Base-by-base conservation (phyloP, 2,797 vertebrate species). In the Knipowitschia caucasica region DNA sequence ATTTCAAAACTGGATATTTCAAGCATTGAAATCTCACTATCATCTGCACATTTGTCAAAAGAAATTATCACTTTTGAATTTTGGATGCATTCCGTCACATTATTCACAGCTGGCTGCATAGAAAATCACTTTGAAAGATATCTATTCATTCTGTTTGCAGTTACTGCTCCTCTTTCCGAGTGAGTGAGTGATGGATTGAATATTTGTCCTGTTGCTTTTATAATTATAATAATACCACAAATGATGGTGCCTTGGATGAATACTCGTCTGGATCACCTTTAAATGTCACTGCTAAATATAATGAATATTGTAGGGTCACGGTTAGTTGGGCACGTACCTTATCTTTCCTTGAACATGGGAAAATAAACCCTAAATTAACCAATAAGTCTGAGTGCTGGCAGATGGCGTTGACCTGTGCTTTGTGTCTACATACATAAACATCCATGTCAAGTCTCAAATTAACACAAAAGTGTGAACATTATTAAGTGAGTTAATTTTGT, bases 41-140 rank as follows among this genome's bases (percentile, higher is more conserved):
- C 52, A 51, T 40, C 62, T 60, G 66, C 46, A 58, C 70, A 67
- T 69, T 72, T 67, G 59, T 69, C 64, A 79, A 57, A 68, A 62
- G 64, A 77, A 67, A 72, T 49, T 17, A n/a, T 12, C 40, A 12
- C 30, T 30, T 4, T 25, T 45, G 49, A 36, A 53, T 12, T 39
- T 20, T 21, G 50, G 56, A 64, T 57, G 40, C 34, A 50, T 6
- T 7, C 31, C 67, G 50, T 57, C 12, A 4, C 15, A 57, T 15
- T 25, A 40, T 77, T 82, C 67, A 55, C 50, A 62, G 45, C 29
- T 43, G 59, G 52, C 62, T 64, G 55, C 20, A 62, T 72, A 58
- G 59, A 34, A 40, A 33, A 12, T n/a, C 52, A 47, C 9, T 62
- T 47, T 47, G 44, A 31, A 20, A 30, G 14, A 12, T n/a, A 21